A percentile compares a stretch with the other conserved stretches of the same genome.
These are phyloP conservation scores for Zaprionus tsacasi DNA, from an alignment of 1,140 invertebrate genomes.

Conservation along the genomic window DNA sequence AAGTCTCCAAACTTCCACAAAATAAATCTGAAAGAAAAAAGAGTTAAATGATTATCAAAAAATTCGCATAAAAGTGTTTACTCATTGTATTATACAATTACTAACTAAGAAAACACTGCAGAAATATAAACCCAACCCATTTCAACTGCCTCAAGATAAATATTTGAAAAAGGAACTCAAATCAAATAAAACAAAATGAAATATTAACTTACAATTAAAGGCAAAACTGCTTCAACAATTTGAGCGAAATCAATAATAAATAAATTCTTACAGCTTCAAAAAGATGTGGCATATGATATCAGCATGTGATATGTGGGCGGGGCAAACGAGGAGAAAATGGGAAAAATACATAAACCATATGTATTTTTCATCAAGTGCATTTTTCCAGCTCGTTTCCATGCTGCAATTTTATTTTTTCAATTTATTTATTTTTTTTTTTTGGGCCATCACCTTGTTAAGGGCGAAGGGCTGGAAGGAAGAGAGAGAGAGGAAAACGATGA, in stretches of 20 bases:
- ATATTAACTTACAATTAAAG: conserved; percentile 27
- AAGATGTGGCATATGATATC: not conserved
- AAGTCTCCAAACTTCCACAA: too few species aligned
- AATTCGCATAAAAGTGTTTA: too few species aligned
- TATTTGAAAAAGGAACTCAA: conserved; percentile 12
- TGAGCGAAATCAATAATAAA: conserved; percentile 30
- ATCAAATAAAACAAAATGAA: conserved; percentile 22
- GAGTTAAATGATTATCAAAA: too few species aligned
- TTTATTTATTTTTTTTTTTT: conserved; percentile 14
- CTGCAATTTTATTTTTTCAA: conserved; percentile 23
- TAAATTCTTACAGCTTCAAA: conserved; percentile 17
- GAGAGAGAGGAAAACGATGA: not conserved
- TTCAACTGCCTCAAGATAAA: not conserved
- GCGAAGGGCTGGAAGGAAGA: not conserved
- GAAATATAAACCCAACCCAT: not conserved
- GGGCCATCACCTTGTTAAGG: not conserved
- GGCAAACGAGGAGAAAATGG: not conserved
- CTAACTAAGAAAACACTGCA: not conserved
- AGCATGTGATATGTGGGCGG: not conserved
- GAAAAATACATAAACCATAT: conserved; percentile 4
- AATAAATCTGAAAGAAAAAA: too few species aligned
- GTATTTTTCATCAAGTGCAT: conserved; percentile 33
- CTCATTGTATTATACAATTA: too few species aligned
- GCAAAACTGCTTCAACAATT: conserved; percentile 25
- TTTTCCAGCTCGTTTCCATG: not conserved